Evolutionary conservation across 2,797 vertebrate genomes (phyloP).

Genomic region (Pelobates cultripes): DNA sequence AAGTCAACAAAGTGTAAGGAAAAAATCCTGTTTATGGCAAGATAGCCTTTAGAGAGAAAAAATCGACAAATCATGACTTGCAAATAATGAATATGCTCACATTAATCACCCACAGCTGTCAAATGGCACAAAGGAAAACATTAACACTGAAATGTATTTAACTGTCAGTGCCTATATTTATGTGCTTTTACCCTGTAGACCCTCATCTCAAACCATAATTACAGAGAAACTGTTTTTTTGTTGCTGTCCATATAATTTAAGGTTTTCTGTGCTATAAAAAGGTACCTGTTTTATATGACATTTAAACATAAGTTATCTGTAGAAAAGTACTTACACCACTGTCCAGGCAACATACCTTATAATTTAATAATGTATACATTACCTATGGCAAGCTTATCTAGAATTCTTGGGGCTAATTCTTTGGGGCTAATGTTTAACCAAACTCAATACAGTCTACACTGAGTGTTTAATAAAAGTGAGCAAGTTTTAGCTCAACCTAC

Average conservation of each 20-base stretch:
- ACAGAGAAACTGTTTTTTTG: background rate
- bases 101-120: slow-evolving; percentile 38
- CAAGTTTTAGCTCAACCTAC: no score
- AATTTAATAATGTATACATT: no score
- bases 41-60: slow-evolving; percentile 34
- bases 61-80: slow-evolving; percentile 35
- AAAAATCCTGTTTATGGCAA: slow-evolving; percentile 2
- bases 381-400: no score
- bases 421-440: no score
- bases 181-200: slow-evolving; percentile 9
- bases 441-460: no score
- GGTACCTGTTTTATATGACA: no score
- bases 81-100: slow-evolving; percentile 30
- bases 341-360: no score
- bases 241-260: slow-evolving; percentile 10
- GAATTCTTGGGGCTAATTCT: no score
- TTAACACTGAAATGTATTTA: slow-evolving; percentile 27
- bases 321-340: no score
- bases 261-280: background rate
- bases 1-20: slow-evolving; percentile 20
- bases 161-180: slow-evolving; percentile 14
- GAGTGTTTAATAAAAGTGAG: no score
- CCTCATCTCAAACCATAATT: slow-evolving; percentile 30
- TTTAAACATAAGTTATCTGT: no score
- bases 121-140: slow-evolving; percentile 31